A percentile compares a stretch with the other conserved stretches of the same genome.
Conservation (phyloP, 2,888 invertebrate species). For the Ophion ellenae region DNA sequence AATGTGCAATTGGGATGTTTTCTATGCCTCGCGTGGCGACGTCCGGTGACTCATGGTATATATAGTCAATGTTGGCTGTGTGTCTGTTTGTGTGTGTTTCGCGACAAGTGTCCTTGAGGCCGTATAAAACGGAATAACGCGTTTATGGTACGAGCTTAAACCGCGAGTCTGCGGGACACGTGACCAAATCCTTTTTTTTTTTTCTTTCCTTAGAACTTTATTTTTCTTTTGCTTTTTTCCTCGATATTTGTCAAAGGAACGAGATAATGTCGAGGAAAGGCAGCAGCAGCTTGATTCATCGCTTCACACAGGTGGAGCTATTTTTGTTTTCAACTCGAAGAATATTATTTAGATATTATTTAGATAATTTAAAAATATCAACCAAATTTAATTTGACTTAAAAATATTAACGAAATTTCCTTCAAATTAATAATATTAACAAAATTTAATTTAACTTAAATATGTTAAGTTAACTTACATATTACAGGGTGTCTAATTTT, state of each 20-base stretch:
- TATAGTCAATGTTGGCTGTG: slow-evolving; percentile 39
- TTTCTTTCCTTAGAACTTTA: background rate
- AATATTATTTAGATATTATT: background rate
- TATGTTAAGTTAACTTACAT: too few species aligned
- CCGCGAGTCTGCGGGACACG: background rate
- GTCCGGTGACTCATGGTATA: slow-evolving; percentile 74
- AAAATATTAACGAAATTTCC: too few species aligned
- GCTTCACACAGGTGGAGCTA: background rate
- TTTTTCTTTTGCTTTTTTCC: background rate
- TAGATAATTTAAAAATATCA: background rate
- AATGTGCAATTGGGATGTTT: slow-evolving; percentile 76
- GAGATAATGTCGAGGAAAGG: background rate
- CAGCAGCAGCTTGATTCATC: background rate
- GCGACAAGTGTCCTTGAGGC: slow-evolving; percentile 76
- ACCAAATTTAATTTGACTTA: too few species aligned
- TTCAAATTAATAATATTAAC: too few species aligned
- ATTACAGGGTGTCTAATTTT: too few species aligned
- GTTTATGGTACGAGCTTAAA: slow-evolving; percentile 34
- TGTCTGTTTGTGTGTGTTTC: slow-evolving; percentile 47
- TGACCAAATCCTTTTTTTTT: background rate
- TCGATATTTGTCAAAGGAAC: slow-evolving; percentile 3
- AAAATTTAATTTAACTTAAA: too few species aligned
- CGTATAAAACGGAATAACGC: slow-evolving; percentile 73
- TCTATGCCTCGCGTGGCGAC: slow-evolving; percentile 74
- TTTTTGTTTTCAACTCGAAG: background rate